Percentiles rank a stretch among this genome's conserved stretches.
Evolutionary conservation across 2,888 invertebrate species (phyloP).

Genomic region (Polymixis flavicincta): DNA sequence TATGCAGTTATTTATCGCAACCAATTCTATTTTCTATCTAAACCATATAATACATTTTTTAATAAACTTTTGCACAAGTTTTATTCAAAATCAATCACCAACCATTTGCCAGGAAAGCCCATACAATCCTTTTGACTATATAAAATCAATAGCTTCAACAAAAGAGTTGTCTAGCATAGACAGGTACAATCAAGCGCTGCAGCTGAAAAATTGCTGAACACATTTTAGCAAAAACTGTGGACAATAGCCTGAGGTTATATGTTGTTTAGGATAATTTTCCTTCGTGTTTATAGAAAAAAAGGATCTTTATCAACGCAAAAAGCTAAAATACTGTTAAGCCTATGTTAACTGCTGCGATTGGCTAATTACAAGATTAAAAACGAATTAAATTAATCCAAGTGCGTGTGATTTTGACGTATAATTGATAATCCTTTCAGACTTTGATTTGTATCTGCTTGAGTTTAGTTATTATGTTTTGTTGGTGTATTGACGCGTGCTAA

Average conservation of each 20-base stretch:
- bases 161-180: conserved; percentile 31
- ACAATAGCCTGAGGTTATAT: neutral
- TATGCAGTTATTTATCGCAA: neutral
- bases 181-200: conserved; percentile 42
- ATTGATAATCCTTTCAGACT: neutral
- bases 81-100: conserved; percentile 39
- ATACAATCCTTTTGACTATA: conserved; percentile 26
- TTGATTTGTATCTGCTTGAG: too few relatives aligned
- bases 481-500: too few relatives aligned
- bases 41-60: neutral
- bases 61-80: neutral
- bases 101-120: neutral
- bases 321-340: neutral
- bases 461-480: too few relatives aligned
- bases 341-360: too few relatives aligned
- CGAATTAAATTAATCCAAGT: neutral
- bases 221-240: neutral
- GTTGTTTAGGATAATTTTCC: neutral
- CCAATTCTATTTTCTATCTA: neutral
- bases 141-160: conserved; percentile 44
- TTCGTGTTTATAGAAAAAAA: neutral
- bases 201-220: conserved; percentile 31
- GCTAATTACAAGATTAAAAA: too few relatives aligned
- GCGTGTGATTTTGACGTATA: neutral
- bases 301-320: too few relatives aligned